phyloP scores from a whole-genome alignment of 1,140 invertebrate species.

The Bombus impatiens region DNA sequence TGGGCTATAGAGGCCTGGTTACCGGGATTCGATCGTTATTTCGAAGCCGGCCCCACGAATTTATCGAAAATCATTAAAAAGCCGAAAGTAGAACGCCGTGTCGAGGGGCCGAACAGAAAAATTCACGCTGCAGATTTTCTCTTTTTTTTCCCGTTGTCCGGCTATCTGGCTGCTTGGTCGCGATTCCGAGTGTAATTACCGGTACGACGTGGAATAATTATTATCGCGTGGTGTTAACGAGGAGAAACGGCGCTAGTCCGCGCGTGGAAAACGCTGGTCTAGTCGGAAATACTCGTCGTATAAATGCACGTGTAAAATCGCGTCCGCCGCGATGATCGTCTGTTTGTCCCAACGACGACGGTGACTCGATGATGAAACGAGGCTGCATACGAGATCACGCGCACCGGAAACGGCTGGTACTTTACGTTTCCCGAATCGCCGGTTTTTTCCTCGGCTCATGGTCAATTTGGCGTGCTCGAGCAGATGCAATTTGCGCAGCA shows the following conservation, averaged over 20 bases:
- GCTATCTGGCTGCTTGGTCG: not conserved
- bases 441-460: not conserved
- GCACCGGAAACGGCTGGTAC: slow-evolving; percentile 10
- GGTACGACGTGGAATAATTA: slow-evolving; percentile 18
- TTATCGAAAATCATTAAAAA: slow-evolving; percentile 28
- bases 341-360: not conserved
- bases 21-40: not conserved
- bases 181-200: slow-evolving; percentile 21
- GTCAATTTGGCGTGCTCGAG: slow-evolving; percentile 58
- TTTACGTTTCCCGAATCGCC: not conserved
- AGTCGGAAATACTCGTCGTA: not conserved
- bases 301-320: not conserved
- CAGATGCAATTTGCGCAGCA: slow-evolving; percentile 26
- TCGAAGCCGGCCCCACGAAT: not conserved
- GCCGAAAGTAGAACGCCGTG: no score
- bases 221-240: slow-evolving; percentile 31
- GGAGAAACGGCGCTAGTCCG: not conserved
- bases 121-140: not conserved
- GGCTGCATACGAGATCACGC: no score
- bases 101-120: not conserved
- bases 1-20: not conserved
- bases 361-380: not conserved
- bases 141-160: not conserved
- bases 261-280: not conserved
- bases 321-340: not conserved